phyloP scores from a whole-genome alignment of 2,797 vertebrate species.

The Pampus argenteus region DNA sequence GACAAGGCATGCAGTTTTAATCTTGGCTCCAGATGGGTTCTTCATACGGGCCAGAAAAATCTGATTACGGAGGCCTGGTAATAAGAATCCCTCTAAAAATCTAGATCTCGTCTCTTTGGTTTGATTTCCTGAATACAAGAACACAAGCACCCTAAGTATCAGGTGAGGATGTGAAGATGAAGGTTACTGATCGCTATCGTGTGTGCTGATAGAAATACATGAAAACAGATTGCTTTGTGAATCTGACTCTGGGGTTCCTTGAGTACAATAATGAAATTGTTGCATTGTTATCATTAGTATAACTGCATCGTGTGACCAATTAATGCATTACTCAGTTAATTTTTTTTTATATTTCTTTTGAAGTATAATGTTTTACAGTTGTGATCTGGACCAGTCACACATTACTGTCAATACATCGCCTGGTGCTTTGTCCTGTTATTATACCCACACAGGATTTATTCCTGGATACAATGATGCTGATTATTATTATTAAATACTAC shows the following conservation, averaged over 20 bases:
- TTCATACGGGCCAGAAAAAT: not conserved
- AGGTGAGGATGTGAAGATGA: not conserved
- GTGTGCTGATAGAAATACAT: not conserved
- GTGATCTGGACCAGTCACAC: conserved; percentile 1
- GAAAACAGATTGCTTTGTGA: not conserved
- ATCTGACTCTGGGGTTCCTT: not conserved
- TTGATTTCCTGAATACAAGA: not conserved
- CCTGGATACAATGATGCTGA: not conserved
- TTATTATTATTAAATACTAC: not conserved
- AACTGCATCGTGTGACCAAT: not conserved
- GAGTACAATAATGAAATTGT: not conserved
- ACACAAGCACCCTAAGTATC: not conserved
- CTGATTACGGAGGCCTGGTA: not conserved
- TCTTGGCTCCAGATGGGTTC: not conserved
- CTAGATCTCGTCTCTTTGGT: not conserved
- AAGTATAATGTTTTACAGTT: too few species aligned
- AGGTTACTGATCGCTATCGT: not conserved
- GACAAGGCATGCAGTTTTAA: not conserved
- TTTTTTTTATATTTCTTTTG: not conserved
- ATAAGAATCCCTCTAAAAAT: not conserved
- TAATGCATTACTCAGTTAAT: not conserved
- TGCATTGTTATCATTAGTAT: not conserved
- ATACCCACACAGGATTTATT: not conserved
- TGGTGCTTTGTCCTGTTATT: not conserved
- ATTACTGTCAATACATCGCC: not conserved